Evolutionary conservation across 2,888 invertebrate species (phyloP).

Genomic region (Cabera pusaria): DNA sequence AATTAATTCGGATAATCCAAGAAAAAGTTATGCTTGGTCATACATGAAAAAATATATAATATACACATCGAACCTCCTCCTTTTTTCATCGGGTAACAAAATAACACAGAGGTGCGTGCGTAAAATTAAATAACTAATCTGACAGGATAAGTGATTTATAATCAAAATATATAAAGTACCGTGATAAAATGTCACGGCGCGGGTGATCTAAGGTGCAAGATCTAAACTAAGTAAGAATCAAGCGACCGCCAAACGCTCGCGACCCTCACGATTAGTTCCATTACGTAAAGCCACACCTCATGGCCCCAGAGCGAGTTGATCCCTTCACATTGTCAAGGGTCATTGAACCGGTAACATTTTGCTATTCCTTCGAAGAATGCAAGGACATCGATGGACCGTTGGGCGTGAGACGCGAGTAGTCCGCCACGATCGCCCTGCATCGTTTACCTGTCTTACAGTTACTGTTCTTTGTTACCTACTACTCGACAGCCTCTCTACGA

Average conservation of each 20-base stretch:
- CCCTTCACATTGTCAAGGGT: slow-evolving; percentile 76
- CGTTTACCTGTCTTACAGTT: slow-evolving; percentile 22
- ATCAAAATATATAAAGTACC: slow-evolving; percentile 8
- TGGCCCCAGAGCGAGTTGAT: slow-evolving; percentile 56
- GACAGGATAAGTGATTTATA: not conserved
- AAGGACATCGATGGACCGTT: slow-evolving; percentile 68
- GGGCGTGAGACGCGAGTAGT: slow-evolving; percentile 32
- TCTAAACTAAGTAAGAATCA: no score
- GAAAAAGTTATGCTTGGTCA: no score
- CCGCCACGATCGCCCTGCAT: slow-evolving; percentile 22
- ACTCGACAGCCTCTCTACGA: slow-evolving; percentile 21
- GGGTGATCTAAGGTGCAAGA: slow-evolving; percentile 25
- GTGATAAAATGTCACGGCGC: slow-evolving; percentile 11
- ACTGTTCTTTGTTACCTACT: slow-evolving; percentile 11
- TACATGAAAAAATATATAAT: no score
- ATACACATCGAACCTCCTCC: no score
- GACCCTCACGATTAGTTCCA: slow-evolving; percentile 57
- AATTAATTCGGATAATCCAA: no score
- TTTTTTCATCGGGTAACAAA: no score
- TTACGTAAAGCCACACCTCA: slow-evolving; percentile 70
- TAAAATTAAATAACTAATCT: not conserved
- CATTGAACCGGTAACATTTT: slow-evolving; percentile 73
- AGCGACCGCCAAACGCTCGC: slow-evolving; percentile 55
- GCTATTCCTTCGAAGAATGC: slow-evolving; percentile 72
- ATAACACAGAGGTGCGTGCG: not conserved